Evolutionary conservation across 2,113 vertebrate genomes (phyloP), one percentile per base, ranked within the genome.

Genomic region (Embiotoca jacksoni): DNA sequence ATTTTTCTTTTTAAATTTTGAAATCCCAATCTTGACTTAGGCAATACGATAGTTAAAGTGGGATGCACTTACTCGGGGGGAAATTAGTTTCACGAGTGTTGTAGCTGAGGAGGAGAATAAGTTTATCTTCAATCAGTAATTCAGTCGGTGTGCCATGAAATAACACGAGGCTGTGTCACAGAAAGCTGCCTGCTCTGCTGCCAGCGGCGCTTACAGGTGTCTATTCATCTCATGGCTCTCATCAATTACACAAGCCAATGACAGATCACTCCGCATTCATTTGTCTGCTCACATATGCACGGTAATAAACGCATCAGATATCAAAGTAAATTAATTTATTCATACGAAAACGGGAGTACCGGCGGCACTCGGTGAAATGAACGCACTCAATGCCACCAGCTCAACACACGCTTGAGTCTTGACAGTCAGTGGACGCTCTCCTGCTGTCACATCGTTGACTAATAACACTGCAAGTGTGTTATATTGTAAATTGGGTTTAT

Each of bases 301-400:
- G 78, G 78, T 70, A 88, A 91, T 85, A 89, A 82, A 85, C 59
- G 85, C 86, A 85, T 90, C 83, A 75, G 70, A 92, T 89, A 92
- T 92, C 85, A 88, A 80, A 83, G 85, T 80, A 84, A 91, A 92
- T 92, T 91, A 89, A 92, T 94, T 80, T 91, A 92, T 93, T 94
- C 86, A 91, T 77, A 91, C 88, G 87, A 93, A 92, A 89, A 94
- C 84, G 66, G 23, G 83, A 92, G 90, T 81, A 75, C 57, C 65
- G 65, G 84, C 72, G 79, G 92, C 78, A 83, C 79, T 75, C 63
- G n/a, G 57, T 78, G 68, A 88, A 92, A 92, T 88, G 66, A 92
- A 89, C 78, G 89, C 81, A 67, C 64, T 69, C 63, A 41, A 7
- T 67, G 72, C 70, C 78, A 81, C 65, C 52, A 33, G 76, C 78